Percentiles rank a stretch among this genome's conserved stretches.
phyloP scores from a whole-genome alignment of 2,113 vertebrate genomes.

The Gobiocypris rarus region DNA sequence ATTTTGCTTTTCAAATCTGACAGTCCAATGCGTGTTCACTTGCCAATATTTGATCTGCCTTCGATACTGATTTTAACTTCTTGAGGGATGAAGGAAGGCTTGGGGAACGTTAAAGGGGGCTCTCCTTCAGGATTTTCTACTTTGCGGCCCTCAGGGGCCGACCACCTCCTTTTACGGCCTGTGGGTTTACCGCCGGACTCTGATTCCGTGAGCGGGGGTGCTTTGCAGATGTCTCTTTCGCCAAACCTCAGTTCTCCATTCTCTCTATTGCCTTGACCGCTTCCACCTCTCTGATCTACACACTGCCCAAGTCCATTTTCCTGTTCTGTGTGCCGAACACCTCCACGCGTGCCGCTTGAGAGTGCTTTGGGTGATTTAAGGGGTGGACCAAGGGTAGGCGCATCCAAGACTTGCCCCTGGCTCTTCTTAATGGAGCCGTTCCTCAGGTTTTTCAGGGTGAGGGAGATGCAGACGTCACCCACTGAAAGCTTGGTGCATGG shows the following conservation, averaged over 20 bases:
- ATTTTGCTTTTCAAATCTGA: slow-evolving; percentile 61
- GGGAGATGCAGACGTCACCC: slow-evolving; percentile 98
- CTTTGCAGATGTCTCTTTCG: slow-evolving; percentile 74
- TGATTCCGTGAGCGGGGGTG: slow-evolving; percentile 76
- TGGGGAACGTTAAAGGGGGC: slow-evolving; percentile 92
- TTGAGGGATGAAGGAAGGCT: slow-evolving; percentile 96
- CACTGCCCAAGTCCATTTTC: slow-evolving; percentile 89
- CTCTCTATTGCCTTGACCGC: slow-evolving; percentile 75
- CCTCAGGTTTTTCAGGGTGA: slow-evolving; percentile 95
- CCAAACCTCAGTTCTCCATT: slow-evolving; percentile 89
- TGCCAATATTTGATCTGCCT: slow-evolving; percentile 96
- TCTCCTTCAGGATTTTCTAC: slow-evolving; percentile 93
- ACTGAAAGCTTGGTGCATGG: slow-evolving; percentile 96
- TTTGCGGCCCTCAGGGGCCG: slow-evolving; percentile 93
- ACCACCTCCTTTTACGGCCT: slow-evolving; percentile 95
- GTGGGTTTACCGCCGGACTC: slow-evolving; percentile 80
- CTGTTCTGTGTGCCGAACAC: slow-evolving; percentile 84
- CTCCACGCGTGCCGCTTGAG: slow-evolving; percentile 58
- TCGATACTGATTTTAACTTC: slow-evolving; percentile 99
- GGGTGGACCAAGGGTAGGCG: slow-evolving; percentile 74
- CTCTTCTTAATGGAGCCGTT: slow-evolving; percentile 95
- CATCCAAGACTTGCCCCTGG: slow-evolving; percentile 67
- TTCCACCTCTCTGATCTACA: slow-evolving; percentile 52
- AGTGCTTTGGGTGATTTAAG: slow-evolving; percentile 85
- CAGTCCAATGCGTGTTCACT: slow-evolving; percentile 77